Conservation (phyloP, 2,888 invertebrate genomes). For the Electrophaes corylata region DNA sequence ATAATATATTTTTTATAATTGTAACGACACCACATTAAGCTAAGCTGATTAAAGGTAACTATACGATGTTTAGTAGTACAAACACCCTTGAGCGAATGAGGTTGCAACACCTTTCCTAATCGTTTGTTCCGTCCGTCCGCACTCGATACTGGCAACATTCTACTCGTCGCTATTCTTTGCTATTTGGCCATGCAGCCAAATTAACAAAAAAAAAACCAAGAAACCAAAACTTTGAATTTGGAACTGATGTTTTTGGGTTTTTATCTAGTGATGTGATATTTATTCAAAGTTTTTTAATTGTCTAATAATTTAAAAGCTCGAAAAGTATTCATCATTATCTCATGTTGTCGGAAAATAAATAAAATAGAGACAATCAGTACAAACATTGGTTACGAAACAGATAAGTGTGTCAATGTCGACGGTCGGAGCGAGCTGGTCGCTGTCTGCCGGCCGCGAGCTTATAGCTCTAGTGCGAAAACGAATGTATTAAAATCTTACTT, state of each 20-base stretch:
- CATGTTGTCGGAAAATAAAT: conserved; percentile 46
- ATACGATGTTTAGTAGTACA: conserved; percentile 11
- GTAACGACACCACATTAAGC: conserved; percentile 5
- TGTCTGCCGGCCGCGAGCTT: conserved; percentile 19
- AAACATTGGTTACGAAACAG: conserved; percentile 65
- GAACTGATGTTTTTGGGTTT: too few relatives aligned
- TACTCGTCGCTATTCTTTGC: neutral
- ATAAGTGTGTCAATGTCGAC: conserved; percentile 71
- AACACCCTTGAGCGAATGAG: conserved; percentile 20
- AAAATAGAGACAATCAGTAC: conserved; percentile 56
- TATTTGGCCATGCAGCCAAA: neutral
- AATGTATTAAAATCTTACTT: conserved; percentile 13
- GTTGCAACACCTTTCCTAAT: conserved; percentile 10
- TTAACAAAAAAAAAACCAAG: neutral
- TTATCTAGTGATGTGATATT: conserved; percentile 1
- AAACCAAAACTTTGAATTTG: neutral
- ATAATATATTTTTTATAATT: neutral
- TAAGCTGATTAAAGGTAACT: conserved; percentile 14
- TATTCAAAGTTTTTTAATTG: neutral
- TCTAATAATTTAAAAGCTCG: conserved; percentile 2
- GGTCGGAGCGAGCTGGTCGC: conserved; percentile 49
- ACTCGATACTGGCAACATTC: neutral
- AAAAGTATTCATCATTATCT: conserved; percentile 10
- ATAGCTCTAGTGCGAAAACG: conserved; percentile 20
- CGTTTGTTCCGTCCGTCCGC: conserved; percentile 12